phyloP scores from a whole-genome alignment of 1,140 invertebrate species.

The Eufriesea mexicana region DNA sequence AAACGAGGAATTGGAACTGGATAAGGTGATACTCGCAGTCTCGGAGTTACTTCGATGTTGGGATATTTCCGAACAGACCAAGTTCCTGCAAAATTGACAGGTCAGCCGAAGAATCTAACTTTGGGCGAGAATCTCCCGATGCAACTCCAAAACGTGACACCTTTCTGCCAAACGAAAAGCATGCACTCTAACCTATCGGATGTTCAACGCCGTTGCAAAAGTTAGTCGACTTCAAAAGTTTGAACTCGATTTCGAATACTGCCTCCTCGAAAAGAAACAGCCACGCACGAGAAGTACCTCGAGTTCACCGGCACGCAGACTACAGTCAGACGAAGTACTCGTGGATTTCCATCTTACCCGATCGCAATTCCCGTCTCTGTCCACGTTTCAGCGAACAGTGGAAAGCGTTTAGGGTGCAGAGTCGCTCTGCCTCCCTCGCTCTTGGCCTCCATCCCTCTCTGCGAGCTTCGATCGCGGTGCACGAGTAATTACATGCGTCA shows the following conservation, averaged over 20 bases:
- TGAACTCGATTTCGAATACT: neutral
- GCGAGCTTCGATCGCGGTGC: slow-evolving; percentile 8
- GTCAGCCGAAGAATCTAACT: too few species aligned
- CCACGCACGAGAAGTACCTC: neutral
- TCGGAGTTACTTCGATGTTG: too few species aligned
- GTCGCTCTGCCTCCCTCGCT: neutral
- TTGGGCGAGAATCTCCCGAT: too few species aligned
- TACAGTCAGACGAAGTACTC: neutral
- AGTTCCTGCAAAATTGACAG: too few species aligned
- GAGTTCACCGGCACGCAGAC: neutral
- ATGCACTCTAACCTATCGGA: too few species aligned
- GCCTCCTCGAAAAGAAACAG: neutral
- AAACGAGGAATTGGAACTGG: neutral
- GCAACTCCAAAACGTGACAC: too few species aligned
- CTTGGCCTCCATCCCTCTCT: too few species aligned
- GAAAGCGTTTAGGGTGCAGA: slow-evolving; percentile 2
- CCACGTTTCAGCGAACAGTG: slow-evolving; percentile 4
- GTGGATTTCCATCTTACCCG: neutral
- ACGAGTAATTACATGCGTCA: slow-evolving; percentile 43
- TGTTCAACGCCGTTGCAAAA: neutral
- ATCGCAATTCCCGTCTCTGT: neutral
- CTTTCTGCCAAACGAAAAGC: too few species aligned
- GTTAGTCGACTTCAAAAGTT: neutral
- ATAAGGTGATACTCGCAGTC: neutral
- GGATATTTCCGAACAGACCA: too few species aligned